Percentiles rank a stretch among this genome's conserved stretches.
Evolutionary conservation across 2,888 invertebrate species (phyloP).

Genomic region (Julus scanicus): DNA sequence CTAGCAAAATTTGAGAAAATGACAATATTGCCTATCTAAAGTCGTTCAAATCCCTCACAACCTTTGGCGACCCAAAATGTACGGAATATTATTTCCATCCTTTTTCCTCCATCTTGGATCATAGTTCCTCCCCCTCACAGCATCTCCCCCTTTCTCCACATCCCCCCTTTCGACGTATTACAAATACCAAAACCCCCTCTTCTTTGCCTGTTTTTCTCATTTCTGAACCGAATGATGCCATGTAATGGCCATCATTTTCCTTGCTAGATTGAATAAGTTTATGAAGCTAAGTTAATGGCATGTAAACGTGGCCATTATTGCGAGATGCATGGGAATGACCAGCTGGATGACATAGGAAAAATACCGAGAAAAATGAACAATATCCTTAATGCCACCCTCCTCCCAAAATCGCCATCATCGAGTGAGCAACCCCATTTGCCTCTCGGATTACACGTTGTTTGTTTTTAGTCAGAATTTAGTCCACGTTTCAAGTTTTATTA

Average conservation of each 20-base stretch:
- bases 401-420: constrained; percentile 15
- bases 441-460: not conserved
- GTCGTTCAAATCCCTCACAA: constrained; percentile 48
- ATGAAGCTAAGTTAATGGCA: constrained; percentile 51
- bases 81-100: constrained; percentile 4
- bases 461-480: not conserved
- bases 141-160: not conserved
- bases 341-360: constrained; percentile 31
- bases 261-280: constrained; percentile 51
- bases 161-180: not conserved
- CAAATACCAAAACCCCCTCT: not conserved
- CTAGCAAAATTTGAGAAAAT: constrained; percentile 36
- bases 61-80: constrained; percentile 47
- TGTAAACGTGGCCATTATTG: constrained; percentile 50
- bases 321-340: constrained; percentile 50
- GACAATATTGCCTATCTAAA: constrained; percentile 49
- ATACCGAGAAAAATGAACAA: constrained; percentile 39
- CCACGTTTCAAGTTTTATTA: not conserved
- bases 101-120: constrained; percentile 23
- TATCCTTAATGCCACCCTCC: constrained; percentile 29
- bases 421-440: not conserved
- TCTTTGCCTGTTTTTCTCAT: constrained; percentile 40
- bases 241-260: constrained; percentile 50
- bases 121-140: not conserved
- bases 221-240: constrained; percentile 48